A percentile compares a stretch with the other conserved stretches of the same genome.
These are phyloP conservation scores for Caenorhabditis drosophilae DNA, from an alignment of 2,888 invertebrate genomes.

Conservation along the genomic window DNA sequence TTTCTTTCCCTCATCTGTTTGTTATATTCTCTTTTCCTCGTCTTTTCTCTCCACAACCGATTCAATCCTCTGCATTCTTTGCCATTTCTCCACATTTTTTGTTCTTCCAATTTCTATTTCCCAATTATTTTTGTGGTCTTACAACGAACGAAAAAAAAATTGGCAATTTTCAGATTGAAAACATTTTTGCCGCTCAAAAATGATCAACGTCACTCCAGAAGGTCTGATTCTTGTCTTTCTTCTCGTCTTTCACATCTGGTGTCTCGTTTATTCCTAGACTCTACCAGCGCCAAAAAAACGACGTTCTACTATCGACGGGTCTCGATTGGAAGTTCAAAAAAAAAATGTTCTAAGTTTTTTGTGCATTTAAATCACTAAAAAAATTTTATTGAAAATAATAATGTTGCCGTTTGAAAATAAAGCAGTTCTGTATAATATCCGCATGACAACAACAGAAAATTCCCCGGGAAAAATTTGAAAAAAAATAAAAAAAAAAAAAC, in stretches of 20 bases:
- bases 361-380: background rate
- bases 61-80: constrained; percentile 2
- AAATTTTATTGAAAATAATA: background rate
- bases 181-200: too few species aligned
- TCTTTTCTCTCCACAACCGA: constrained; percentile 2
- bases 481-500: background rate
- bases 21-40: background rate
- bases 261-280: constrained; percentile 24
- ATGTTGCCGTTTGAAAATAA: constrained; percentile 26
- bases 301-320: background rate
- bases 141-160: too few species aligned
- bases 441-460: constrained; percentile 13
- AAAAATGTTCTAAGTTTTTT: background rate
- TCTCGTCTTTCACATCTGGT: constrained; percentile 36
- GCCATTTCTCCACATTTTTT: background rate
- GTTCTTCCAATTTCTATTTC: constrained; percentile 3
- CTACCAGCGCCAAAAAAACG: background rate
- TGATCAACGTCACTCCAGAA: constrained; percentile 42
- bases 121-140: too few species aligned
- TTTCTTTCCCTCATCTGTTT: constrained; percentile 1
- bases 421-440: constrained; percentile 36
- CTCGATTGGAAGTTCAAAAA: background rate
- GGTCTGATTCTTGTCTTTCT: constrained; percentile 32
- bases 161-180: too few species aligned
- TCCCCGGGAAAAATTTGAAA: background rate